Base-by-base conservation (phyloP, 2,797 vertebrate species). In the Acomys russatus region DNA sequence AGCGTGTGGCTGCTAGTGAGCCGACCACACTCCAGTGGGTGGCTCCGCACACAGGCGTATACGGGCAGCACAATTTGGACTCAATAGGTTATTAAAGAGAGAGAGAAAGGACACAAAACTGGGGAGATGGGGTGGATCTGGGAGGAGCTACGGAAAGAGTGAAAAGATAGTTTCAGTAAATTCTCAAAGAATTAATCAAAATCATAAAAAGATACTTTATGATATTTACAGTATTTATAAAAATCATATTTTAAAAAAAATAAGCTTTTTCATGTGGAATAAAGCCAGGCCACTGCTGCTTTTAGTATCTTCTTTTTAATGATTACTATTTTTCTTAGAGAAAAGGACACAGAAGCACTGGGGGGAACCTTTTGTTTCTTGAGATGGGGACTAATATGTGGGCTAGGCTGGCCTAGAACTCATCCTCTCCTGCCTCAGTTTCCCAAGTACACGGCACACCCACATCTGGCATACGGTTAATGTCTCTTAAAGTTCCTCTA, bases 401-500 rank as follows among this genome's bases (percentile, higher is more conserved):
- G 30, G 66, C 66, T 1, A 51, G 17, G 38, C 63, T 85, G 82
- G 25, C 38, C 28, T 68, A 68, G 64, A 85, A 51, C 17, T 85
- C 7, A 54, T 30, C 49, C 54, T 68, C 44, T 70, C 64, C 64
- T 71, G 49, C 66, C 22, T 71, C 22, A 56, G 64, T 14, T 22
- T n/a, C 30, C 70, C 30, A 86, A 54, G 84, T 2, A 54, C 33
- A 56, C 49, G 84, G 22, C 3, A 35, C 12, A 6, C 5, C 0
- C 23, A 74, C 54, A 9, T 74, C 51, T 87, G 68, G 18, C 86
- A 25, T 14, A 49, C 51, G 33, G 93, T 83, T 90, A 90, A 82
- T 23, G 3, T 83, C 84, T 88, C 66, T 83, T 95, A 35, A 88
- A 94, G 86, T 84, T 94, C 92, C 61, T 74, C 25, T 59, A n/a